Percentiles rank a stretch among this genome's conserved stretches.
phyloP scores from a whole-genome alignment of 2,888 invertebrate genomes.

The Sinotaia quadrata region DNA sequence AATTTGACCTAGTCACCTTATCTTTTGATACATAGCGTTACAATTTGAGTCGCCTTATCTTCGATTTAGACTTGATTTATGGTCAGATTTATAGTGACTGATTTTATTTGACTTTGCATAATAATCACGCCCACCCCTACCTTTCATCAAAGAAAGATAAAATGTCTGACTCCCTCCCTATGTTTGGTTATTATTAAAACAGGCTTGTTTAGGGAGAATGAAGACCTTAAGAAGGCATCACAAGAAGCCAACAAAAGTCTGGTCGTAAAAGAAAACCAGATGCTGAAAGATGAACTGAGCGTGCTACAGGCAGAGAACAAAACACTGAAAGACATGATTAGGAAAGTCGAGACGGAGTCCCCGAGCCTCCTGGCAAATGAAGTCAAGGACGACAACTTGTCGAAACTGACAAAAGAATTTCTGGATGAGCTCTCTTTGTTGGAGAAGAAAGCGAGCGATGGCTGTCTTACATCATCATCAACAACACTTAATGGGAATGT shows the following conservation, averaged over 20 bases:
- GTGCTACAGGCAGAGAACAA: slow-evolving; percentile 46
- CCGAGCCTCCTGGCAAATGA: not conserved
- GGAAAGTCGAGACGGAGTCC: slow-evolving; percentile 30
- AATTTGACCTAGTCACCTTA: too few relatives aligned
- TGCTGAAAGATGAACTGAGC: slow-evolving; percentile 46
- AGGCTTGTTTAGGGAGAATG: slow-evolving; percentile 45
- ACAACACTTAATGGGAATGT: too few relatives aligned
- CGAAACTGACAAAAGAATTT: slow-evolving; percentile 29
- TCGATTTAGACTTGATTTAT: too few relatives aligned
- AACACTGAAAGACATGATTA: slow-evolving; percentile 44
- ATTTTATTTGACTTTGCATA: too few relatives aligned
- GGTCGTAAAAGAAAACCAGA: slow-evolving; percentile 42
- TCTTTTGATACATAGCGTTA: too few relatives aligned
- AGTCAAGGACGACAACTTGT: slow-evolving; percentile 29
- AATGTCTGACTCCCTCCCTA: too few relatives aligned
- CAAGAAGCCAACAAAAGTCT: slow-evolving; percentile 39
- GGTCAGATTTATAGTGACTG: too few relatives aligned
- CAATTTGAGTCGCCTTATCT: too few relatives aligned
- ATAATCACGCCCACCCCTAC: too few relatives aligned
- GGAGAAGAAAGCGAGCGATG: slow-evolving; percentile 14
- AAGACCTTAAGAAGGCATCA: slow-evolving; percentile 37
- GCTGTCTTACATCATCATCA: too few relatives aligned
- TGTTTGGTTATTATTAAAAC: too few relatives aligned
- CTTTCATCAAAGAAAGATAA: too few relatives aligned
- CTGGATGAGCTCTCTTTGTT: slow-evolving; percentile 28